Base-by-base conservation (phyloP, 1,140 invertebrate species). In the Solenopsis fugax region DNA sequence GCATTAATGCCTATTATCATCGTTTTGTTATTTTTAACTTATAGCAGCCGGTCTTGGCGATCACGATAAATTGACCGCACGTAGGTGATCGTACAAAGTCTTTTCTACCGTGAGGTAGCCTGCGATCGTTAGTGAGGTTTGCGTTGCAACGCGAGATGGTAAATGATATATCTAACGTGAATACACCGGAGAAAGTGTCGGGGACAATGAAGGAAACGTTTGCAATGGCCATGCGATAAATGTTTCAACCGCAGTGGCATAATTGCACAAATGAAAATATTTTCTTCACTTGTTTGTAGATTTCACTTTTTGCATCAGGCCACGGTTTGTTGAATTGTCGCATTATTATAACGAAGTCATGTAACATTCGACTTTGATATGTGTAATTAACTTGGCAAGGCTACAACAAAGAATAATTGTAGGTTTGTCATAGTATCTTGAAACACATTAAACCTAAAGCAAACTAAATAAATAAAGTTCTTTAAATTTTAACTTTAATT, bases 101-200 rank as follows among this genome's bases (percentile, higher is more conserved):
- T 67, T n/a, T n/a, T 37, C 13, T 10, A 78, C 18, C 12, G 56
- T 77, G 37, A 7, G 10, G 18, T 78, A 37, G 34, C 45, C 0
- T 69, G 41, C 21, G 37, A 45, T 72, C 29, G 18, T 34, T 48
- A 18, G 16, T 60, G 37, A 72, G 56, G 24, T 67, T 45, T 54
- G 10, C 34, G 13, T 13, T 50, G 29, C 5, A 34, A 62, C 7
- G 54, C 18, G 18, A 45, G 37, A 41, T 21, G 56, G 12, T 62
- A 34, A 56, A 41, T 12, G 10, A 88, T 64, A 72, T 50, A 85
- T 52, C 13, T 16, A 69, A 18, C 87, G 56, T 62, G 72, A 89
- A 85, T 72, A 13, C 13, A 41, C 4, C 10, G 48, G 65, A 85
- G 88, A 89, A 89, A 88, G 80, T 73, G 50, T 6, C 24, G 10